A percentile compares a stretch with the other conserved stretches of the same genome.
phyloP scores from a whole-genome alignment of 2,797 vertebrate genomes.

The Paramormyrops hopkinsi region DNA sequence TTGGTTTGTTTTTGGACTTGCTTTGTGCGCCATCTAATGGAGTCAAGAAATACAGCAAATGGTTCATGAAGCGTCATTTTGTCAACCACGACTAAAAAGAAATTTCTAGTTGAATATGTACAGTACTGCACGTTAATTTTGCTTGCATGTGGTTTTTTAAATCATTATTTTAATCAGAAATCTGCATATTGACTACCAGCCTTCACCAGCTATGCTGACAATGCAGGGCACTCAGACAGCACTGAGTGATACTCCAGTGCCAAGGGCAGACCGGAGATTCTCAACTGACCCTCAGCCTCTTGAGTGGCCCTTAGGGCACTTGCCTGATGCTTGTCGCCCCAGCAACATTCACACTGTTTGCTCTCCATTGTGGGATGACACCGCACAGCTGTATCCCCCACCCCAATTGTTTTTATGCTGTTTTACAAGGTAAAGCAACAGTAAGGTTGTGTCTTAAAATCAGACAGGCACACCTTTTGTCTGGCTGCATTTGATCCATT shows the following conservation, averaged over 20 bases:
- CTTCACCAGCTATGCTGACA: background rate
- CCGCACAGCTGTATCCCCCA: background rate
- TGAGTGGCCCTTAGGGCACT: background rate
- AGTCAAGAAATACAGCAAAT: too few species aligned
- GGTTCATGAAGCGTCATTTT: background rate
- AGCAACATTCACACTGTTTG: background rate
- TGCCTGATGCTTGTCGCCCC: background rate
- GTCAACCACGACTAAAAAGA: background rate
- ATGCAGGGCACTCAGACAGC: background rate
- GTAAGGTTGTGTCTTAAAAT: background rate
- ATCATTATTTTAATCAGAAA: background rate
- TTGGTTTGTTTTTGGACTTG: background rate
- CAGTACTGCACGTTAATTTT: background rate
- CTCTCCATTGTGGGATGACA: slow-evolving; percentile 8
- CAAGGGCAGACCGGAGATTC: background rate
- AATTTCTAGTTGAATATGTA: background rate
- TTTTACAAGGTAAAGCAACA: background rate
- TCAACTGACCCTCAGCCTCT: background rate
- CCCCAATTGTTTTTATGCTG: background rate
- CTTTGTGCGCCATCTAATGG: too few species aligned
- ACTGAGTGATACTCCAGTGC: background rate
- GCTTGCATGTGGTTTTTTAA: background rate
- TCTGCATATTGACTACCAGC: background rate
- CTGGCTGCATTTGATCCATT: background rate
- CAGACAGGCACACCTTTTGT: background rate